Conservation (phyloP, 37 sponge, comb jelly and placozoan genomes). For the Corticium candelabrum region DNA sequence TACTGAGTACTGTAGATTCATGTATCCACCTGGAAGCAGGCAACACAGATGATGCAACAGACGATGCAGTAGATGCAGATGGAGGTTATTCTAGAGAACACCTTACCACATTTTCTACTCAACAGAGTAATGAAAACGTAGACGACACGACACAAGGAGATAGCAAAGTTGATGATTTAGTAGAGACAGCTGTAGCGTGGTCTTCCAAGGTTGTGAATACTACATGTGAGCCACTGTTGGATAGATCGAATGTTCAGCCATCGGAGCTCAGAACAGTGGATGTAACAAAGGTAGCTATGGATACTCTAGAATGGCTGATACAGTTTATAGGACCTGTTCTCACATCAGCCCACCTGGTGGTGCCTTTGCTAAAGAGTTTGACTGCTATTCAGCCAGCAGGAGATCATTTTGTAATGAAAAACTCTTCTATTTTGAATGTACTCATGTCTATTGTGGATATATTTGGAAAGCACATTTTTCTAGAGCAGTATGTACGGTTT, state of each 20-base stretch:
- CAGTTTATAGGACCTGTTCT: conserved; percentile 58
- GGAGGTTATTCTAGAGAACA: no score
- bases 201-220: no score
- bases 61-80: background rate
- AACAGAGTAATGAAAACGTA: no score
- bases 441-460: background rate
- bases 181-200: background rate
- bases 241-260: background rate
- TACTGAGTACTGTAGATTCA: background rate
- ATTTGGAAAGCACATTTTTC: background rate
- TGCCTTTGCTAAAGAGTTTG: conserved; percentile 22
- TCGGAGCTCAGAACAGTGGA: background rate
- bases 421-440: no score
- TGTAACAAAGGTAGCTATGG: conserved; percentile 45
- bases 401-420: no score
- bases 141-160: no score
- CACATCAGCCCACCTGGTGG: conserved; percentile 43
- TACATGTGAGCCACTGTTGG: background rate
- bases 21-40: background rate
- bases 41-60: background rate
- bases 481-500: background rate
- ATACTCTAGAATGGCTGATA: conserved; percentile 58
- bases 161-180: no score
- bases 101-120: no score
- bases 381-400: no score